Evolutionary conservation across 92 coral and sea anemone species (phyloP).

Genomic region (Pocillopora meandrina): DNA sequence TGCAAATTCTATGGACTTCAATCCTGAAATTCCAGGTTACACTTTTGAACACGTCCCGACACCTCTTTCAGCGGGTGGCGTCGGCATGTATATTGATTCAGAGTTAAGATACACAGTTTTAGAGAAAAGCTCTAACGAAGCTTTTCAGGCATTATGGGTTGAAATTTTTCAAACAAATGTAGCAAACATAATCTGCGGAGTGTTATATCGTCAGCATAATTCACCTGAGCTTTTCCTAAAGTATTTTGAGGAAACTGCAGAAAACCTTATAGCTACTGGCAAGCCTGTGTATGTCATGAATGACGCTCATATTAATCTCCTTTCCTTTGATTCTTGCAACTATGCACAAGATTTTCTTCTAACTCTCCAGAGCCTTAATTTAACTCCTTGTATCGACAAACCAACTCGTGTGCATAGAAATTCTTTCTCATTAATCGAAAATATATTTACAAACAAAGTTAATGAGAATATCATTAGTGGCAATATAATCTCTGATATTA

Average conservation of each 20-base stretch:
- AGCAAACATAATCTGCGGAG: constrained; percentile 43
- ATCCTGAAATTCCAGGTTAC: too few relatives aligned
- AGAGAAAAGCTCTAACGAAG: too few relatives aligned
- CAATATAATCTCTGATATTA: constrained; percentile 61
- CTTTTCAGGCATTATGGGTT: too few relatives aligned
- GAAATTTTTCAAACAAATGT: constrained; percentile 10
- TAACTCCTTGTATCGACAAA: constrained; percentile 54
- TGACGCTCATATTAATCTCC: too few relatives aligned
- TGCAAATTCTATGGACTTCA: too few relatives aligned
- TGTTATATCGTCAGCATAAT: constrained; percentile 52
- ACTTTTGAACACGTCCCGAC: too few relatives aligned
- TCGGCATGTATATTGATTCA: too few relatives aligned
- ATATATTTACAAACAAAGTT: constrained; percentile 42
- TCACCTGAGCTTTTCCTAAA: constrained; percentile 38
- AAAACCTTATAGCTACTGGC: constrained; percentile 15
- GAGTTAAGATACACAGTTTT: too few relatives aligned
- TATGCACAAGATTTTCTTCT: constrained; percentile 50
- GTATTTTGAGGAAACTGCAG: constrained; percentile 44
- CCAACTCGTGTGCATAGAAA: constrained; percentile 46
- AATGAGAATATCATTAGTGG: constrained; percentile 41
- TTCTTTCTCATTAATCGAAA: constrained; percentile 58
- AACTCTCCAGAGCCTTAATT: constrained; percentile 45
- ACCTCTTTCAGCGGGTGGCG: too few relatives aligned
- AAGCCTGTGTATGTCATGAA: constrained; percentile 45
- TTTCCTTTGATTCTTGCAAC: constrained; percentile 23